Percentiles rank a stretch among this genome's conserved stretches.
Evolutionary conservation across 2,888 invertebrate species (phyloP).

Genomic region (Rapana venosa): DNA sequence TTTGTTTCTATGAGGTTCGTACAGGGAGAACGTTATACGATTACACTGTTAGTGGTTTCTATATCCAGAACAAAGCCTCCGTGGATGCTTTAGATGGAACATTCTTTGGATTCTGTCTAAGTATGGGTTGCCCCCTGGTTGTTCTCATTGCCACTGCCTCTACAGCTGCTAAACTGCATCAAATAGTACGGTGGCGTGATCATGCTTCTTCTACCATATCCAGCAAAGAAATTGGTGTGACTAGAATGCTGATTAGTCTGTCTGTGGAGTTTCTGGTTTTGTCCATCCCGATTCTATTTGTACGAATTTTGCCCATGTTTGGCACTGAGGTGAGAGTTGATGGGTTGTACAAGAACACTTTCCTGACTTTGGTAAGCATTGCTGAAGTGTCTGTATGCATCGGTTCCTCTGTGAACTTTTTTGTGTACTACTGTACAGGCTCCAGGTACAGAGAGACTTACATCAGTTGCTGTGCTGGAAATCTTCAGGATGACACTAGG

Average conservation of each 20-base stretch:
- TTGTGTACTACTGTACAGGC: slow-evolving; percentile 29
- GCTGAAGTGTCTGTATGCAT: background rate
- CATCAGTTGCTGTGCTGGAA: background rate
- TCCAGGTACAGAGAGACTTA: slow-evolving; percentile 29
- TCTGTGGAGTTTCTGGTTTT: slow-evolving; percentile 33
- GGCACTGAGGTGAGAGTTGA: background rate
- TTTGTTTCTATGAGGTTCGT: slow-evolving; percentile 2
- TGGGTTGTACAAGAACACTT: slow-evolving; percentile 1
- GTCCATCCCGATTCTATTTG: background rate
- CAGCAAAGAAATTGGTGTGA: slow-evolving; percentile 31
- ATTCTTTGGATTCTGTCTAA: slow-evolving; percentile 22
- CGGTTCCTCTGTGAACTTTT: slow-evolving; percentile 25
- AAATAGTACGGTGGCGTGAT: background rate
- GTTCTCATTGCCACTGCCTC: slow-evolving; percentile 25
- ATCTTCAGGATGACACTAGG: too few species aligned
- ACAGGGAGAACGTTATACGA: background rate
- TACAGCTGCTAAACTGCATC: slow-evolving; percentile 17
- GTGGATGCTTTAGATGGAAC: background rate
- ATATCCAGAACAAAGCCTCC: background rate
- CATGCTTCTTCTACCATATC: background rate
- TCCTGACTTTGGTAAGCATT: background rate
- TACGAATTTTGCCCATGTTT: slow-evolving; percentile 19
- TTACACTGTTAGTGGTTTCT: background rate
- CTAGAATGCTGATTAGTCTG: slow-evolving; percentile 31
- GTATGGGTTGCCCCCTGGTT: background rate